Base-by-base conservation (phyloP, 2,797 vertebrate species). In the Salmo trutta region DNA sequence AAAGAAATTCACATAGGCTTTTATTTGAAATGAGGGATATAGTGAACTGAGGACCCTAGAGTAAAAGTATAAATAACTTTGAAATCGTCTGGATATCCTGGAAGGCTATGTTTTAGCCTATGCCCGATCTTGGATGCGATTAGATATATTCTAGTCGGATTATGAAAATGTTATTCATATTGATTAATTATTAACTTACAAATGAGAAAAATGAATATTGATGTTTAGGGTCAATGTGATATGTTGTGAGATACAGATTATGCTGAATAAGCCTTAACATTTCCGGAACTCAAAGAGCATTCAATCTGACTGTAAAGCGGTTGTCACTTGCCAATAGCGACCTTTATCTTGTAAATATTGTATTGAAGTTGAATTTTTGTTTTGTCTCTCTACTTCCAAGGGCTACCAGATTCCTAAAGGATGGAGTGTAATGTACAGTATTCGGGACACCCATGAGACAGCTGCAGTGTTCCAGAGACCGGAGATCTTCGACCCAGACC, bases 351-450 rank as follows among this genome's bases (percentile, higher is more conserved):
- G 10, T 12, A 47, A 47, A 47, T 10, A 47, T 47, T 47, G 10
- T 12, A 47, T 47, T 47, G 41, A 47, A 14, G 41, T 47, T 47
- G 0, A 12, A 47, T 47, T 47, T 47, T 47, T 47, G 41, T 47
- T 47, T 47, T 47, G 41, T 51, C 6, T 56, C 41, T 47, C 7
- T 16, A 19, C 4, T 71, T 62, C 41, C 3, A 75, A 99, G 98
- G 98, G 98, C 56, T 99, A 95, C 91, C 98, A 99, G 94, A 96
- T 99, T 77, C 98, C 98, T 52, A 98, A 98, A 88, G 98, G 98
- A 77, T 99, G 98, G 98, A 99, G 97, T 3, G 94, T 99, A 53
- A 97, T 99, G 97, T 99, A 99, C 91, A 99, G 98, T 85, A 99
- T 99, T 91, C 94, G 98, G 51, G 98, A 99, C 93, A 99, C 98